Conservation (phyloP, 1,140 invertebrate genomes). For the Holcopasites calliopsidis region DNA sequence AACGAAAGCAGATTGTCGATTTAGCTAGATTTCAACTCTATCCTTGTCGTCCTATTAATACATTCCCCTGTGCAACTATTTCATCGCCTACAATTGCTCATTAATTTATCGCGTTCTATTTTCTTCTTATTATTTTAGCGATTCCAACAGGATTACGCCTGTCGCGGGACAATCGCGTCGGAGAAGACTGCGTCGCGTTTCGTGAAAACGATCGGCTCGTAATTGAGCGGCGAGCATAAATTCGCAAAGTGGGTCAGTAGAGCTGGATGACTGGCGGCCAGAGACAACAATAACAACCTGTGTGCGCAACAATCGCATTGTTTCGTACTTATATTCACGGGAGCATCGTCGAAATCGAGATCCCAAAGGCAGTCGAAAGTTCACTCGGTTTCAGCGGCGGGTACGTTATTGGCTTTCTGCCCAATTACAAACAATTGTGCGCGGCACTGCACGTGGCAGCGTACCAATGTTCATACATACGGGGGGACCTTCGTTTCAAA, state of each 20-base stretch:
- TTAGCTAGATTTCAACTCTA: not conserved
- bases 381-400: slow-evolving; percentile 41
- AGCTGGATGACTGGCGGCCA: not conserved
- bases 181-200: too few species aligned
- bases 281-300: slow-evolving; percentile 11
- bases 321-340: slow-evolving; percentile 22
- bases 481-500: slow-evolving; percentile 5
- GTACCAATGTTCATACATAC: too few species aligned
- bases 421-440: slow-evolving; percentile 48
- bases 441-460: slow-evolving; percentile 20
- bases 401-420: slow-evolving; percentile 58
- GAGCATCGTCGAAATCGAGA: slow-evolving; percentile 29
- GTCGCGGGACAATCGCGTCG: too few species aligned
- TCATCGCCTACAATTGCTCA: too few species aligned
- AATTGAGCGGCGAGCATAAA: not conserved
- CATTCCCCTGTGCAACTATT: too few species aligned
- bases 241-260: slow-evolving; percentile 9
- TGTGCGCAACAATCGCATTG: slow-evolving; percentile 19
- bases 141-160: too few species aligned
- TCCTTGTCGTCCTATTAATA: too few species aligned
- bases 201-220: not conserved
- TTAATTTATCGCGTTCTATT: too few species aligned
- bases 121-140: too few species aligned
- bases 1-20: not conserved
- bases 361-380: slow-evolving; percentile 47